phyloP scores from a whole-genome alignment of 2,797 vertebrate genomes.

The Tapera naevia region DNA sequence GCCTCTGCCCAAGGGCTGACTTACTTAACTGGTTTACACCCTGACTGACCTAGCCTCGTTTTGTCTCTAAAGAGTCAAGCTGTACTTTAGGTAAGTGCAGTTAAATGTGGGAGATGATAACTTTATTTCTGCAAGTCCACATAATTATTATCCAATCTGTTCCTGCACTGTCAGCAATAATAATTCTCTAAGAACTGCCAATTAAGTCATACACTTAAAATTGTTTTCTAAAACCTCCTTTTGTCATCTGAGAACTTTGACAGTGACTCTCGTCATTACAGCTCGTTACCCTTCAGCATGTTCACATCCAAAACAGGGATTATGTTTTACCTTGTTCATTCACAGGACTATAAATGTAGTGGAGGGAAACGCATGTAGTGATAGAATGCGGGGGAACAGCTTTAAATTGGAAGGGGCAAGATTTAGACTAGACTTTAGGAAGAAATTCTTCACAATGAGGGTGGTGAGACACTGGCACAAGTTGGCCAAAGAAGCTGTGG shows the following conservation, averaged over 20 bases:
- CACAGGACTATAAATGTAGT: background rate
- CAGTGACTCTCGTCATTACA: background rate
- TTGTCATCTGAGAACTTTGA: background rate
- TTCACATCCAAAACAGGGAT: background rate
- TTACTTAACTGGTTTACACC: background rate
- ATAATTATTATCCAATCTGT: slow-evolving; percentile 49
- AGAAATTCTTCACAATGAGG: too few species aligned
- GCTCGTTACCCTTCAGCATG: background rate
- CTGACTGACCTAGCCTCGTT: background rate
- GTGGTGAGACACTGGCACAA: too few species aligned
- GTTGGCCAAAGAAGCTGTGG: too few species aligned
- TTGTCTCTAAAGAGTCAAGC: background rate
- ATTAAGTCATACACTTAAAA: slow-evolving; percentile 53
- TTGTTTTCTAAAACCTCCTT: slow-evolving; percentile 21
- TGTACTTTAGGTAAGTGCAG: slow-evolving; percentile 23
- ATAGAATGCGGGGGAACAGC: too few species aligned
- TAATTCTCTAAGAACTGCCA: slow-evolving; percentile 35
- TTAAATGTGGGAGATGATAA: slow-evolving; percentile 25
- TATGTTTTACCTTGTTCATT: background rate
- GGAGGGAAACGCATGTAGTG: background rate
- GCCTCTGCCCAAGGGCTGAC: background rate
- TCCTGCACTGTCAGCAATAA: background rate
- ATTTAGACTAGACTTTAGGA: too few species aligned
- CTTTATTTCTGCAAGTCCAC: background rate
- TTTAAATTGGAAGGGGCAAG: too few species aligned